Conservation (phyloP, 2,888 invertebrate genomes). For the Metacarcinus magister region DNA sequence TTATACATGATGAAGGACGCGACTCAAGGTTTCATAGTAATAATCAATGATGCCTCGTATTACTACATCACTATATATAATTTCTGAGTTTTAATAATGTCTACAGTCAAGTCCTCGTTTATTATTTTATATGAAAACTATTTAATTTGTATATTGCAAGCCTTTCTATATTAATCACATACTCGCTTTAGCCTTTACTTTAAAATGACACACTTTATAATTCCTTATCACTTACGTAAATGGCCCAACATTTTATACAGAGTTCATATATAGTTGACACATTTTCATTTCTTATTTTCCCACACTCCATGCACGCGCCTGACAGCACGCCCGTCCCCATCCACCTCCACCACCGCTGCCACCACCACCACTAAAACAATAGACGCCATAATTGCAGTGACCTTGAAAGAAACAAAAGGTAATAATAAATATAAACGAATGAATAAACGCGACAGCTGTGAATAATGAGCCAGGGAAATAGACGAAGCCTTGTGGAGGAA, state of each 20-base stretch:
- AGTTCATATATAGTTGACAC: background rate
- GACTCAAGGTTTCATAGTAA: background rate
- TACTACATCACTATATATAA: background rate
- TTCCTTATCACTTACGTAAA: background rate
- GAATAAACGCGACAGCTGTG: background rate
- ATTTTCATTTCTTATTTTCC: background rate
- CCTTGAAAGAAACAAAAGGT: constrained; percentile 9
- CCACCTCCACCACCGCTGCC: no score
- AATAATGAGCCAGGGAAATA: background rate
- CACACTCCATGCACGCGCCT: background rate
- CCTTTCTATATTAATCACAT: background rate
- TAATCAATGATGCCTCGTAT: background rate
- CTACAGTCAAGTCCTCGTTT: no score
- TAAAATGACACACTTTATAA: background rate
- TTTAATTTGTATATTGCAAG: background rate
- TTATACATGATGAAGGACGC: background rate
- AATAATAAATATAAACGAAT: background rate
- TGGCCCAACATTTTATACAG: background rate
- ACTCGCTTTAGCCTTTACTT: no score
- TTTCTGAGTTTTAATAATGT: background rate
- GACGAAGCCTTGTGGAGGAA: background rate
- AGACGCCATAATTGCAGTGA: background rate
- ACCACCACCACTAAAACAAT: background rate
- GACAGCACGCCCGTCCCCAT: background rate
- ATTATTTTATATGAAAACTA: no score